Percentiles rank a stretch among this genome's conserved stretches.
Conservation (phyloP, 2,888 invertebrate species). For the Hecatera dysodea region DNA sequence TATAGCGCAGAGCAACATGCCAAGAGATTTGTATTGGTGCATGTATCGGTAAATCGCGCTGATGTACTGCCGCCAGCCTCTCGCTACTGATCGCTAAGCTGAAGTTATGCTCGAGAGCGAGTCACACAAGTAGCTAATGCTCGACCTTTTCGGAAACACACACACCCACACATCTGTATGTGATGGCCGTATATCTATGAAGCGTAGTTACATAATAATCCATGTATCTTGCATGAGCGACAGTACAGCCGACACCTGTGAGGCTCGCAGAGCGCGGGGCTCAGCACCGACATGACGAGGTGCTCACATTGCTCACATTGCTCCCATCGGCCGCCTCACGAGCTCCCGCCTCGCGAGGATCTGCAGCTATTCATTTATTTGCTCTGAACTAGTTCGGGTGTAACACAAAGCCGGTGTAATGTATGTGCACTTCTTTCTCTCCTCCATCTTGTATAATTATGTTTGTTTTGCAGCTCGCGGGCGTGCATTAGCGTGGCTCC, state of each 20-base stretch:
- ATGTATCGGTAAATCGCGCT: slow-evolving; percentile 19
- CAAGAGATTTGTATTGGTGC: slow-evolving; percentile 18
- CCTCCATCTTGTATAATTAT: slow-evolving; percentile 61
- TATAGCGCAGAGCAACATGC: slow-evolving; percentile 12
- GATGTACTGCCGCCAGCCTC: slow-evolving; percentile 13
- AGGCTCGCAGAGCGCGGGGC: background rate
- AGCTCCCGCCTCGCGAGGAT: background rate
- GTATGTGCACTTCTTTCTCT: slow-evolving; percentile 39
- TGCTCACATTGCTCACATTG: too few species aligned
- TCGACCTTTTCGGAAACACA: background rate
- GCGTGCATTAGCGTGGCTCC: slow-evolving; percentile 48
- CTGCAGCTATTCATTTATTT: slow-evolving; percentile 21
- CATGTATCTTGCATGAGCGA: background rate
- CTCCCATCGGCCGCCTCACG: background rate
- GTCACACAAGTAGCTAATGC: background rate
- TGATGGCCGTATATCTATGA: background rate
- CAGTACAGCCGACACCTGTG: background rate
- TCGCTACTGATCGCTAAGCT: slow-evolving; percentile 18
- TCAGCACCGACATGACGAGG: background rate
- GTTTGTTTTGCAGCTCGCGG: slow-evolving; percentile 61
- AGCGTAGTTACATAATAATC: background rate
- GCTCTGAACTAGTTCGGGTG: slow-evolving; percentile 23
- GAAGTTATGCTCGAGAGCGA: background rate
- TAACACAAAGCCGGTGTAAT: slow-evolving; percentile 28
- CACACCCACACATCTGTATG: background rate